Base-by-base conservation (phyloP, 2,797 vertebrate species). In the Ispidina lecontei region DNA sequence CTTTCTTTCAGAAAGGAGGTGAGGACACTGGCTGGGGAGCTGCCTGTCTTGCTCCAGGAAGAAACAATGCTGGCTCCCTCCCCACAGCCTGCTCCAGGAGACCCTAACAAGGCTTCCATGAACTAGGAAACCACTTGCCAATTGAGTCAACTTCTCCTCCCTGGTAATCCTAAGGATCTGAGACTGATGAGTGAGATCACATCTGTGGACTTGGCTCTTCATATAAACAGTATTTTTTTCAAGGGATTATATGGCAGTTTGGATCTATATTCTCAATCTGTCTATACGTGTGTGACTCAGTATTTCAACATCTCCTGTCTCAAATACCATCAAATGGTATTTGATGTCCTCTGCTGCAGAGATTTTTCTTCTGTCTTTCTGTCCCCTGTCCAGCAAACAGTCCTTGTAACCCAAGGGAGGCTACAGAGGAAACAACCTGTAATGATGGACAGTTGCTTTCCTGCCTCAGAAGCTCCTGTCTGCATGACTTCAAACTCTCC, bases 51-150 rank as follows among this genome's bases (percentile, higher is more conserved):
- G 19, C 19, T 73, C 23, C 31, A 87, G 56, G 55, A 75, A 67
- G 51, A 86, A 47, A 14, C 21, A 44, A 0, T 1, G 0, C 15
- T 75, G 26, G 1, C 21, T 69, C 2, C 62, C 16, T 43, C 14
- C 29, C 6, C 4, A 3, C 67, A 72, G 13, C 19, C 28, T 63
- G 31, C 28, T 71, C 37, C 74, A 37, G 12, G 18, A 77, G 33
- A 62, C 18, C 6, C n/a, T 46, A 60, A 49, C 1, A 70, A 87
- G 39, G 6, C 19, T 35, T 19, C 29, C 47, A 4, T 22, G 43
- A 7, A 14, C 20, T 65, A 19, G 39, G 62, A 90, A 71, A 59
- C 15, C 15, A 65, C 18, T 65, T 58, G 17, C n/a, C n/a, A 37
- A 0, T 6, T 55, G 37, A 46, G 14, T 39, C 59, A 84, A 7